Evolutionary conservation across 2,113 vertebrate genomes (phyloP), one percentile per base, ranked within the genome.

Genomic region (Cryptomyrus ogoouensis): DNA sequence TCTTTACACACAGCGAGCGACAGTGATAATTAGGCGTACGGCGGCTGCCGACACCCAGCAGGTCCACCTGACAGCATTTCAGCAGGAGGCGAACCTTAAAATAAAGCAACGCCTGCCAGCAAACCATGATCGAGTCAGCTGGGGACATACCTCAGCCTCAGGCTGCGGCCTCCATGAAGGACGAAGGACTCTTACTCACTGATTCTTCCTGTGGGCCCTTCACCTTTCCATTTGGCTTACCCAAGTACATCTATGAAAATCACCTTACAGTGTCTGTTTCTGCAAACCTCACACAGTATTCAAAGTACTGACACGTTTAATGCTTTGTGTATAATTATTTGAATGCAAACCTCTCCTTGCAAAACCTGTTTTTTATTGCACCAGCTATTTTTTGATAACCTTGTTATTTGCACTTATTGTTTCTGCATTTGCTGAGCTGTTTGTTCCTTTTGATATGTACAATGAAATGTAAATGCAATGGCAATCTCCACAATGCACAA

Each of bases 51-150:
- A 47, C 42, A n/a, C 13, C 3, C 39, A 44, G 83, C 44, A 47
- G 83, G 44, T 47, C 74, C 74, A 84, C 83, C 83, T 84, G 83
- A 84, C 83, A 84, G 83, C 83, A 24, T 46, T 42, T 24, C 44
- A 84, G 83, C 83, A 47, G 83, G 83, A 84, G 83, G 42, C 7
- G n/a, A 84, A 84, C 83, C 44, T 24, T 46, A 46, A 84, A 84
- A 84, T 44, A 47, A 84, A 84, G 44, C 19, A 19, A 47, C 44
- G 2, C 19, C 44, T 12, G 44, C 24, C 8, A 10, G 8, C 44
- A 47, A n/a, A 46, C 19, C 19, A 44, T 24, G 83, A 2, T n/a
- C n/a, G 5, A 44, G 44, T 46, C 83, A 84, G 80, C 19, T 46
- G n/a, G 44, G 35, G 44, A 39, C 83, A 47, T 47, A 21, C 15